These are phyloP conservation scores for Galeopterus variegatus DNA, from an alignment of 2,113 vertebrate genomes.

Conservation along the genomic window DNA sequence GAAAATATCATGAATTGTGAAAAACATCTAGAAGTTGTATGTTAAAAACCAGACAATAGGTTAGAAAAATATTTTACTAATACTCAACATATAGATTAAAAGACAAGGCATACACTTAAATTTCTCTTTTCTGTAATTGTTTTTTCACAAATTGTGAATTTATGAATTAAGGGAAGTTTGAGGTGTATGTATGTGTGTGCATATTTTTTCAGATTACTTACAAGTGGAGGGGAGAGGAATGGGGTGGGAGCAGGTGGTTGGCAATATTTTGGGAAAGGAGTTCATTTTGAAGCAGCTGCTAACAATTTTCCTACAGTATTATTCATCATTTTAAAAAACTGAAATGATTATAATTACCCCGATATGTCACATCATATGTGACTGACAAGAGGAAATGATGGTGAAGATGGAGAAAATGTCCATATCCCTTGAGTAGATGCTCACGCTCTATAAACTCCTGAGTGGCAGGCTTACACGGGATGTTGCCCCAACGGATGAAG, in stretches of 20 bases:
- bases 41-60: background rate
- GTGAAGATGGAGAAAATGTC: conserved; percentile 4
- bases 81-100: background rate
- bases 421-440: background rate
- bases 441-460: background rate
- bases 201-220: background rate
- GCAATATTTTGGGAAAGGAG: conserved; percentile 74
- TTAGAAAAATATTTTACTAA: background rate
- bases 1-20: background rate
- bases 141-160: background rate
- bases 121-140: background rate
- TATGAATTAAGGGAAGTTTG: background rate
- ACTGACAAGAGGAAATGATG: background rate
- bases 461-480: background rate
- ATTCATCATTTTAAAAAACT: conserved; percentile 78
- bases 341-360: conserved; percentile 78
- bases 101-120: background rate
- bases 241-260: conserved; percentile 70
- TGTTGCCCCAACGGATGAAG: background rate
- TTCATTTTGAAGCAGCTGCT: conserved; percentile 82
- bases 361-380: conserved; percentile 67
- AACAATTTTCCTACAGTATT: conserved; percentile 78
- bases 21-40: background rate
- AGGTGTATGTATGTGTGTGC: background rate
- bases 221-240: background rate